Base-by-base conservation (phyloP, 1,140 invertebrate species). In the Fopius arisanus region DNA sequence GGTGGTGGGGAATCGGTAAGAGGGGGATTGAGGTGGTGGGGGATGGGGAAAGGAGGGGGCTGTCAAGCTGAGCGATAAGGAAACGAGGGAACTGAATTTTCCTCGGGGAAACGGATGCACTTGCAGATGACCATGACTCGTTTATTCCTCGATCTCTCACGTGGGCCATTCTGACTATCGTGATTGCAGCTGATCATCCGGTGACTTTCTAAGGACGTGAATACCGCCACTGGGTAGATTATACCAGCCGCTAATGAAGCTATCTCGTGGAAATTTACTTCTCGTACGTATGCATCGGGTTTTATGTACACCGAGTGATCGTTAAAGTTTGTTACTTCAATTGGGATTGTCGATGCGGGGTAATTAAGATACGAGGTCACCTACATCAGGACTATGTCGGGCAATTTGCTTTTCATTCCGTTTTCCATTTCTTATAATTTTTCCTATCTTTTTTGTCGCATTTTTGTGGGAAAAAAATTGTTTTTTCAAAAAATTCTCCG, bases 331-430 rank as follows among this genome's bases (percentile, higher is more conserved):
- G 81, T 79, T 83, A 79, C 82, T 82, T 77, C 79, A 78, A 71
- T 63, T 71, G 75, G 74, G 69, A 73, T 28, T 59, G 21, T 51
- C 21, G 65, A 28, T 43, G 23, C 78, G 80, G 80, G 80, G 80
- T 84, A 84, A 85, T 84, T 81, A 82, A 83, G 78, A 84, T 80
- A 84, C 79, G 77, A 81, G 82, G 83, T 85, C 82, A 84, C 81
- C 81, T 82, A 83, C 82, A 83, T 83, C 75, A 80, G 81, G 79
- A 78, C 72, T 65, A 82, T 80, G 77, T 77, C 78, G 80, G 77
- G 72, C 79, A 72, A 59, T 78, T 78, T 54, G 65, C 74, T 74
- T 79, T 79, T 65, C 70, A 63, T 59, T 78, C 77, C 40, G 63
- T 54, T 43, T 73, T 51, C 67, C 37, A 21, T 51, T 69, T 54